phyloP scores from a whole-genome alignment of 2,797 vertebrate species.

The Arrhamphus sclerolepis region DNA sequence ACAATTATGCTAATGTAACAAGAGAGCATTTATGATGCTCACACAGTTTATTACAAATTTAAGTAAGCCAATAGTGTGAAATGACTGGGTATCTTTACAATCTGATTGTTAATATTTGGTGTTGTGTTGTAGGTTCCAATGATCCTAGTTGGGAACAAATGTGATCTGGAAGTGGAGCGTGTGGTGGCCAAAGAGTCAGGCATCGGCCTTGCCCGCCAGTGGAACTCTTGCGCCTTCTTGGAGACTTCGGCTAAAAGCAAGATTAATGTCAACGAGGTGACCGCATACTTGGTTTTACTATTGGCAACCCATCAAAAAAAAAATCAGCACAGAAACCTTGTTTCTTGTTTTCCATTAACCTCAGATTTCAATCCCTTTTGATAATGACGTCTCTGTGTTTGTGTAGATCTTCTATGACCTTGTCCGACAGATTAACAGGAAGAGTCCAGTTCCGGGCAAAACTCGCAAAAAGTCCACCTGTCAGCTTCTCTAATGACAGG shows the following conservation, averaged over 20 bases:
- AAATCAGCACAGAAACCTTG: too few relatives aligned
- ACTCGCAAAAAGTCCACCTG: slow-evolving; percentile 89
- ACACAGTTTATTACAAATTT: too few relatives aligned
- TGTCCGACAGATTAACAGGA: slow-evolving; percentile 99
- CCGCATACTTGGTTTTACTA: background rate
- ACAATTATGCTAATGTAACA: too few relatives aligned
- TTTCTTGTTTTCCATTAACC: too few relatives aligned
- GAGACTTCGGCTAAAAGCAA: slow-evolving; percentile 99
- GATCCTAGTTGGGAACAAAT: slow-evolving; percentile 98
- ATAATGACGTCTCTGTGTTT: background rate
- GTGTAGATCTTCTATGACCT: slow-evolving; percentile 97
- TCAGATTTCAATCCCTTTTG: background rate
- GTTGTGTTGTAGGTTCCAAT: slow-evolving; percentile 87
- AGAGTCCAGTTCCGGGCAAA: slow-evolving; percentile 94
- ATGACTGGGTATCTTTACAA: too few relatives aligned
- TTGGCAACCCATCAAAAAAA: too few relatives aligned
- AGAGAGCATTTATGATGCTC: too few relatives aligned
- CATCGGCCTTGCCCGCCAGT: slow-evolving; percentile 94
- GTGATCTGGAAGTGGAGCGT: slow-evolving; percentile 96
- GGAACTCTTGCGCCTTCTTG: slow-evolving; percentile 99
- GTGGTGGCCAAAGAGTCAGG: slow-evolving; percentile 97
- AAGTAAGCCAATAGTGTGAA: too few relatives aligned
- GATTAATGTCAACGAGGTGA: slow-evolving; percentile 98
- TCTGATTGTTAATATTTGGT: too few relatives aligned
- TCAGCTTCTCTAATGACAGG: slow-evolving; percentile 90